Base-by-base conservation (phyloP, 2,888 invertebrate genomes). In the Cecidostiba fungosa region DNA sequence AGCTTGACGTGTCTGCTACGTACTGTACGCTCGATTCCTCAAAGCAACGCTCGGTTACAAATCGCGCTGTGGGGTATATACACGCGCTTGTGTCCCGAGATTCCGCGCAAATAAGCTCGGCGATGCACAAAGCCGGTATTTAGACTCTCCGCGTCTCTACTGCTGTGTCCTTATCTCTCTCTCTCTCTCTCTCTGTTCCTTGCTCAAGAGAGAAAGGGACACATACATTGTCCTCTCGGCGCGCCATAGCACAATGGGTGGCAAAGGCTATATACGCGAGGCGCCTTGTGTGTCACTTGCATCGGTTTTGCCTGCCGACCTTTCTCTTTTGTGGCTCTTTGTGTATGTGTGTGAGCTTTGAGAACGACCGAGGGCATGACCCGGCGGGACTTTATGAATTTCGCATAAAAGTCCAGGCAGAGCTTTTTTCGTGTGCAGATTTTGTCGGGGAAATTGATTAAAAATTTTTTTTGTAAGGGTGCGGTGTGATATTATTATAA, bases 31-130 rank as follows among this genome's bases (percentile, higher is more conserved):
- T 66, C 66, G 29, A 66, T 66, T 66, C 66, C 1, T 66, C 66
- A 66, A 66, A 66, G 26, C 26, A 29, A n/a, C 54, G 16, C 23
- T 66, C 26, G n/a, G 66, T 66, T 66, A 66, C 66, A 66, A 66
- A 66, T 66, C 66, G 66, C 66, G 14, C 2, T 14, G 3, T 3
- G 14, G 29, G 29, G 3, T 47, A 47, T 16, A n/a, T n/a, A n/a
- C n/a, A n/a, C 3, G 54, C 10, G 66, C 23, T 1, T 5, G 5
- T 23, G 72, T 14, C 43, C 72, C 43, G 39, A 72, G 43, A 74
- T 76, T 76, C 66, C 79, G 80, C 79, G 80, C 76, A 84, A 84
- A 84, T 70, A 84, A 84, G 76, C 80, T 66, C 47, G 62, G 70
- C 29, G 19, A 70, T 76, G 79, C 76, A 79, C 70, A 76, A 50